These are phyloP conservation scores for Pelosia muscerda DNA, from an alignment of 2,888 invertebrate species.

Conservation along the genomic window DNA sequence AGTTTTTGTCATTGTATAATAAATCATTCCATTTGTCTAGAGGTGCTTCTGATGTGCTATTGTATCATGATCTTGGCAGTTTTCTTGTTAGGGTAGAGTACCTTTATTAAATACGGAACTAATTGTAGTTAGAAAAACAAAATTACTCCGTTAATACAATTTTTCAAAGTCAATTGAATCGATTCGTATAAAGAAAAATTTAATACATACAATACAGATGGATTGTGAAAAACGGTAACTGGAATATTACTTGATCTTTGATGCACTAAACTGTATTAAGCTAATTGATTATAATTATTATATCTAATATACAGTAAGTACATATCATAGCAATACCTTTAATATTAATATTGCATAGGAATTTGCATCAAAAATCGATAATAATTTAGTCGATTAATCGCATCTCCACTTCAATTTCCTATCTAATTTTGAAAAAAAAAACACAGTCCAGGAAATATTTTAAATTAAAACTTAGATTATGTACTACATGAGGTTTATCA, in stretches of 20 bases:
- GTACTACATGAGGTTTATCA: conserved; percentile 26
- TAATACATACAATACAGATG: too few species aligned
- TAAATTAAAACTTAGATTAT: background rate
- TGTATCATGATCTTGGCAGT: conserved; percentile 57
- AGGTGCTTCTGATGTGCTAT: conserved; percentile 76
- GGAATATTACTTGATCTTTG: too few species aligned
- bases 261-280: too few species aligned
- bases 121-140: background rate
- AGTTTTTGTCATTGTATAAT: conserved; percentile 67
- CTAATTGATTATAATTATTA: too few species aligned
- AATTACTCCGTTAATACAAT: background rate
- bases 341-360: too few species aligned
- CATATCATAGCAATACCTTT: too few species aligned
- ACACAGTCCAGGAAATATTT: background rate
- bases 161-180: background rate
- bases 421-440: background rate
- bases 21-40: conserved; percentile 80
- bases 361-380: too few species aligned
- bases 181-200: background rate
- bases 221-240: too few species aligned
- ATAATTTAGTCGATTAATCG: background rate
- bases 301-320: too few species aligned
- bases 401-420: background rate
- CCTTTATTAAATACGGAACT: background rate
- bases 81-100: conserved; percentile 32